Evolutionary conservation across 2,888 invertebrate genomes (phyloP).

Genomic region (Limnephilus auricula): DNA sequence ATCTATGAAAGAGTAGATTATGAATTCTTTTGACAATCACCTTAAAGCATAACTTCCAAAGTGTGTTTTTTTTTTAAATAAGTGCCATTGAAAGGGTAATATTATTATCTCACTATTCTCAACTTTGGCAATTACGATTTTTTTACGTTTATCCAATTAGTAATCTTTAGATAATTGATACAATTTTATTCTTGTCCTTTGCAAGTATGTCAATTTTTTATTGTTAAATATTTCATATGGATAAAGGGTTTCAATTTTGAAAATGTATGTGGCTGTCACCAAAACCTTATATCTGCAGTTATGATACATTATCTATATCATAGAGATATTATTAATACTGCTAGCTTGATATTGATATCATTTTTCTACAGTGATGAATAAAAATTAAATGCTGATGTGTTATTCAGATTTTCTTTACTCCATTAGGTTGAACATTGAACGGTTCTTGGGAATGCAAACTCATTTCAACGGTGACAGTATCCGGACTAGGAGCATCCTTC

Average conservation of each 20-base stretch:
- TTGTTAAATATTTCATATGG: not conserved
- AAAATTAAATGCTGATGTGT: constrained; percentile 11
- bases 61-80: no score
- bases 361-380: not conserved
- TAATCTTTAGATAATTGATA: not conserved
- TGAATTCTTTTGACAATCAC: no score
- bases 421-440: constrained; percentile 52
- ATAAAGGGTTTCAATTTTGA: not conserved
- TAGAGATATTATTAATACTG: not conserved
- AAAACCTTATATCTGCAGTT: not conserved
- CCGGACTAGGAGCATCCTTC: constrained; percentile 75
- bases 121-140: no score
- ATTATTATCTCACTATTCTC: no score
- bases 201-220: no score
- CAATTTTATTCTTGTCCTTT: not conserved
- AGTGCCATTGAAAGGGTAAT: no score
- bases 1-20: no score
- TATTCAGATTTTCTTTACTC: constrained; percentile 47
- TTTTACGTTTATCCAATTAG: not conserved
- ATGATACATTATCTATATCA: not conserved
- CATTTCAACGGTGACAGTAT: constrained; percentile 80
- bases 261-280: not conserved
- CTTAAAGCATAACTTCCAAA: no score
- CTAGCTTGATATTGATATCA: not conserved
- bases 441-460: constrained; percentile 71